Evolutionary conservation across 2,113 vertebrate species (phyloP).

Genomic region (Amia ocellicauda): DNA sequence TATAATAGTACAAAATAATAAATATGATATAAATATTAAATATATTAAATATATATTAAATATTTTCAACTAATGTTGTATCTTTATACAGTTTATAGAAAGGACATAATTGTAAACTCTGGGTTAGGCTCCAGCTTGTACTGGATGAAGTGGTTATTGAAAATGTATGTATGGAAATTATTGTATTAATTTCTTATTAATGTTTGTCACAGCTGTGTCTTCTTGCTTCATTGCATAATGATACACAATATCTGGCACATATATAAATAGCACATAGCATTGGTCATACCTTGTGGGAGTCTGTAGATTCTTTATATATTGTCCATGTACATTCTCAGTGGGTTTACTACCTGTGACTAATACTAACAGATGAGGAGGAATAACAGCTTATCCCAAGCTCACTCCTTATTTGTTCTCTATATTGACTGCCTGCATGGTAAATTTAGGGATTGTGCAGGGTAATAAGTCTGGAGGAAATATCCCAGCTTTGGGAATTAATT

Average conservation of each 20-base stretch:
- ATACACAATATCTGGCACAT: not conserved
- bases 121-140: too few species aligned
- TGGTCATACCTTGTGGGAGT: not conserved
- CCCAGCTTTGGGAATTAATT: slow-evolving; percentile 2
- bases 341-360: slow-evolving; percentile 22
- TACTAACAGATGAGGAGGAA: slow-evolving; percentile 33
- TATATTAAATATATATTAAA: too few species aligned
- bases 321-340: slow-evolving; percentile 19
- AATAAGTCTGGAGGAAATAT: slow-evolving; percentile 9
- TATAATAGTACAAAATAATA: too few species aligned
- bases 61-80: too few species aligned
- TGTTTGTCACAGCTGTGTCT: too few species aligned
- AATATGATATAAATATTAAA: too few species aligned
- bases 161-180: too few species aligned
- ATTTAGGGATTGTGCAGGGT: slow-evolving; percentile 11
- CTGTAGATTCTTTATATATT: slow-evolving; percentile 23
- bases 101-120: too few species aligned
- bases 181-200: too few species aligned
- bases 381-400: not conserved
- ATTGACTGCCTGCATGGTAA: not conserved
- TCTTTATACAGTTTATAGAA: too few species aligned
- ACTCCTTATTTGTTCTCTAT: slow-evolving; percentile 22
- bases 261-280: not conserved
- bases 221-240: not conserved
- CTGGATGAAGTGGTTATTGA: too few species aligned